Conservation (phyloP, 2,888 invertebrate genomes). For the Drosophila anomelani region DNA sequence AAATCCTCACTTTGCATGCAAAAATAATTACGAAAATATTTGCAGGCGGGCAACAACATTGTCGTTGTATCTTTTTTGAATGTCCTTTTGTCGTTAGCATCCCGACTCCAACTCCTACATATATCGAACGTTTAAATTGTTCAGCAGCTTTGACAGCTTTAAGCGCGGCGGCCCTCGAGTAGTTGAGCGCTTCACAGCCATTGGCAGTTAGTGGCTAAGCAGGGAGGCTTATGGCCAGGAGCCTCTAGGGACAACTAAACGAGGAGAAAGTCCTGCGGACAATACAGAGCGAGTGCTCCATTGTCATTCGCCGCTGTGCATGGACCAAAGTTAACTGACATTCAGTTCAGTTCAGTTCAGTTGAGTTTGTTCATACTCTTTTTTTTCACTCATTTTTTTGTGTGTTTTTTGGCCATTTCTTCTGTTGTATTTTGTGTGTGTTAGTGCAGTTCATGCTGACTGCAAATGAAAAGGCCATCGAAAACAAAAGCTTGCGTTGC, state of each 20-base stretch:
- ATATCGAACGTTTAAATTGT: conserved; percentile 73
- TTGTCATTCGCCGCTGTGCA: conserved; percentile 65
- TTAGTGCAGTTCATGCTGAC: conserved; percentile 45
- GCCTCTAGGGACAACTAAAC: conserved; percentile 3
- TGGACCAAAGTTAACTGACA: conserved; percentile 55
- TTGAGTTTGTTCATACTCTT: conserved; percentile 29
- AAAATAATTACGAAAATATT: conserved; percentile 79
- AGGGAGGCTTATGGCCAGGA: conserved; percentile 33
- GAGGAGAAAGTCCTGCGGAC: conserved; percentile 26
- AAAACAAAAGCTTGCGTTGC: conserved; percentile 77
- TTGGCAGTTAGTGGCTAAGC: conserved; percentile 61
- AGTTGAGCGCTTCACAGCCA: conserved; percentile 55
- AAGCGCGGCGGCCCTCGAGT: conserved; percentile 59
- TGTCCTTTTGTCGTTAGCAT: conserved; percentile 3
- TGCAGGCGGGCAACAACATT: conserved; percentile 45
- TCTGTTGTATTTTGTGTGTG: conserved; percentile 39
- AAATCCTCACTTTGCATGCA: conserved; percentile 79
- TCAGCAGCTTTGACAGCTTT: conserved; percentile 71
- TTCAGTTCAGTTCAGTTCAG: conserved; percentile 13
- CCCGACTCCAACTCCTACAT: not conserved
- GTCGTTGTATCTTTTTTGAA: conserved; percentile 15
- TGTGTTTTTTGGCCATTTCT: conserved; percentile 43
- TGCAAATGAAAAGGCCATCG: conserved; percentile 80
- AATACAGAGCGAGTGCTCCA: conserved; percentile 51
- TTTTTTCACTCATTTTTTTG: conserved; percentile 25